Percentiles rank a stretch among this genome's conserved stretches.
Conservation (phyloP, 1,140 invertebrate genomes). For the Littorina saxatilis region DNA sequence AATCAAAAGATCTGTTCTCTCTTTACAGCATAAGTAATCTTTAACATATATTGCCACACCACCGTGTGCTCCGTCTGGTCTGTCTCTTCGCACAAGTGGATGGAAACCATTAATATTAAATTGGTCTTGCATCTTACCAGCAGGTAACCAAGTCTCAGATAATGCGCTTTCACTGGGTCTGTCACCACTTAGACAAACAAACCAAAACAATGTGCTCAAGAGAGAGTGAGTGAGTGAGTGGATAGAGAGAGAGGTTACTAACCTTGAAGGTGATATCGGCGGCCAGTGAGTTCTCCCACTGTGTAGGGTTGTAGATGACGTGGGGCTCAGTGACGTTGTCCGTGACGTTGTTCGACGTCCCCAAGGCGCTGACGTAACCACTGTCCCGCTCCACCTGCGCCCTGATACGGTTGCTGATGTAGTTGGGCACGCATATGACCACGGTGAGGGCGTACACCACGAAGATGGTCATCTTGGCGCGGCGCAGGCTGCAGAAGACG, state of each 20-base stretch:
- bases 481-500: slow-evolving; percentile 84
- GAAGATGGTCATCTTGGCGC: slow-evolving; percentile 85
- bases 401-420: slow-evolving; percentile 64
- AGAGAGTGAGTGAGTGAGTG: too few relatives aligned
- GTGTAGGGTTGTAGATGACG: neutral
- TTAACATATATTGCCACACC: too few relatives aligned
- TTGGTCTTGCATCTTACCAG: too few relatives aligned
- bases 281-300: neutral
- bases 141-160: too few relatives aligned
- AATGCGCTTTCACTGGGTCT: too few relatives aligned
- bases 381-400: neutral
- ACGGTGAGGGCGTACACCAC: slow-evolving; percentile 84
- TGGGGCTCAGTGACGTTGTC: neutral
- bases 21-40: too few relatives aligned
- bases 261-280: slow-evolving; percentile 22
- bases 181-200: too few relatives aligned
- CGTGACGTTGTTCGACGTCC: neutral
- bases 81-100: too few relatives aligned
- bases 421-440: slow-evolving; percentile 87
- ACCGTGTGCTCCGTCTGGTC: too few relatives aligned
- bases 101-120: too few relatives aligned
- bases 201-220: too few relatives aligned
- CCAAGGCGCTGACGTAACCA: neutral
- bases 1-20: too few relatives aligned
- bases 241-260: neutral